phyloP scores from a whole-genome alignment of 2,888 invertebrate species.

The Melitaea athalia region DNA sequence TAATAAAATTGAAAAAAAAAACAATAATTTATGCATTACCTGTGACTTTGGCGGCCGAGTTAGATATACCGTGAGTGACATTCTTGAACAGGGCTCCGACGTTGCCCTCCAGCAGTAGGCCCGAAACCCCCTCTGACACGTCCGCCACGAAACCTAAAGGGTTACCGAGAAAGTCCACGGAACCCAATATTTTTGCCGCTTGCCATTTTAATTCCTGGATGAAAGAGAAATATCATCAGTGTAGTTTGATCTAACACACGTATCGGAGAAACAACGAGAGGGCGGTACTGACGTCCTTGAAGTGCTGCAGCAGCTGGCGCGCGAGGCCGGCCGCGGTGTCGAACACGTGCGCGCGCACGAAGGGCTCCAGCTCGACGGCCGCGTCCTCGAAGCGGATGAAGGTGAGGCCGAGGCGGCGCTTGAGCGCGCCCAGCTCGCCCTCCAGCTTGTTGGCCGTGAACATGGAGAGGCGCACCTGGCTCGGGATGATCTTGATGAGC shows the following conservation, averaged over 20 bases:
- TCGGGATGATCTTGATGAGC: conserved; percentile 88
- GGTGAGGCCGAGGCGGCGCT: conserved; percentile 92
- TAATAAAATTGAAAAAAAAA: no score
- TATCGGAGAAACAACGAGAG: neutral
- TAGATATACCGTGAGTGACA: conserved; percentile 98
- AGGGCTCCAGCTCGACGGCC: conserved; percentile 94
- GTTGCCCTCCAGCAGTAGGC: conserved; percentile 95
- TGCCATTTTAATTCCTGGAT: conserved; percentile 94
- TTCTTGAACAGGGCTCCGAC: conserved; percentile 96
- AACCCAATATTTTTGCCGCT: conserved; percentile 96
- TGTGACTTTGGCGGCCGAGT: conserved; percentile 97
- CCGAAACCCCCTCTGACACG: conserved; percentile 96
- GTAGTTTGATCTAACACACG: neutral
- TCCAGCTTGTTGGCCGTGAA: conserved; percentile 92
- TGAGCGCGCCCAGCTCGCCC: conserved; percentile 88
- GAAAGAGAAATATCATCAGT: neutral
- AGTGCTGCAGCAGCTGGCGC: conserved; percentile 92
- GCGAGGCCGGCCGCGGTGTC: conserved; percentile 94
- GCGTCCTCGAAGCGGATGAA: conserved; percentile 98
- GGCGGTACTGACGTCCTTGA: conserved; percentile 85
- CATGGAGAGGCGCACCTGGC: conserved; percentile 93
- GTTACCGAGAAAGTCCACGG: conserved; percentile 98
- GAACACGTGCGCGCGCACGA: conserved; percentile 93
- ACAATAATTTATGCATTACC: conserved; percentile 52
- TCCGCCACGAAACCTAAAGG: conserved; percentile 98